Conservation (phyloP, 2,113 vertebrate species). For the Gallinago undulata region DNA sequence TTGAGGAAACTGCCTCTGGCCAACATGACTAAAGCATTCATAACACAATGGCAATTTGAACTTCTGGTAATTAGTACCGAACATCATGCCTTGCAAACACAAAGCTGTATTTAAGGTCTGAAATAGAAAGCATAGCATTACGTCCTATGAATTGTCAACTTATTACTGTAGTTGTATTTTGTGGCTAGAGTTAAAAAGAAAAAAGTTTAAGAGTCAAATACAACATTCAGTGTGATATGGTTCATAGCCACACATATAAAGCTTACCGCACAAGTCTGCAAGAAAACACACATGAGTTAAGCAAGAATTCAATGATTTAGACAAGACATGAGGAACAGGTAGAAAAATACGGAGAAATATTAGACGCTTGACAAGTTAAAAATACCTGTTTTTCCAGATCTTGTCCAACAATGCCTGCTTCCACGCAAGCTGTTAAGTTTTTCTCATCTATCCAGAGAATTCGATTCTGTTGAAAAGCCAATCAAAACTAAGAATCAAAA, state of each 20-base stretch:
- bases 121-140: neutral
- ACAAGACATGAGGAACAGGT: neutral
- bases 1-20: neutral
- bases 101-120: neutral
- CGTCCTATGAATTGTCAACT: neutral
- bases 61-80: neutral
- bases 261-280: neutral
- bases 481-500: neutral
- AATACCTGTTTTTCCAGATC: slow-evolving; percentile 94
- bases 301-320: neutral
- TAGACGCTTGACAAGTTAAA: neutral
- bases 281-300: neutral
- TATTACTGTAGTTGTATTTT: neutral
- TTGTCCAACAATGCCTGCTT: slow-evolving; percentile 95
- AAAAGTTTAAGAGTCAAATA: neutral
- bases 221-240: neutral
- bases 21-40: neutral
- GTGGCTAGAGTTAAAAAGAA: neutral
- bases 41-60: neutral
- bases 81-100: neutral
- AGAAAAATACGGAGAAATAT: neutral
- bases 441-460: slow-evolving; percentile 98
- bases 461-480: slow-evolving; percentile 82
- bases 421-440: slow-evolving; percentile 92
- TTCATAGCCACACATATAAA: neutral